Base-by-base conservation (phyloP, 1,140 invertebrate genomes). In the Microplitis mediator region DNA sequence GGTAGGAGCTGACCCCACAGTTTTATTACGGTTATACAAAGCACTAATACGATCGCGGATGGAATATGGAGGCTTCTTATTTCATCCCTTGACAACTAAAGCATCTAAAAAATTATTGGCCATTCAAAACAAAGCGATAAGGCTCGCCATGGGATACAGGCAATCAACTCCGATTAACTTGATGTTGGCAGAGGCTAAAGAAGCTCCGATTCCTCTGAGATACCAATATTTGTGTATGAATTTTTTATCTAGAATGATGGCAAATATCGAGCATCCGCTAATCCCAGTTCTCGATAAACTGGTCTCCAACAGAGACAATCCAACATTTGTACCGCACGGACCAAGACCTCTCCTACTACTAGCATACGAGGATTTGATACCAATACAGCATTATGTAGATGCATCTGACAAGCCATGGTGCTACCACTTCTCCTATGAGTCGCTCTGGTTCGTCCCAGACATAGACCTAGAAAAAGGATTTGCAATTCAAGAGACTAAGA, bases 311-410 rank as follows among this genome's bases (percentile, higher is more conserved):
- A 58, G 16, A 58, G 54, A 58, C 13, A 58, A 58, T 9, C 54
- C 54, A 58, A 23, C 54, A 54, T 54, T 54, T 4, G 3, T 54
- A 54, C 3, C 14, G 3, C 5, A 54, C 4, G 52, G n/a, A 14
- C 5, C 52, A n/a, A n/a, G 16, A 54, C 52, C 13, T 23, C 52
- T 11, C 11, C 45, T 50, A 62, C 16, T 72, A 4, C 16, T 51
- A 13, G 62, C 70, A 16, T 31, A 72, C 11, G 56, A 39, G 62
- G 61, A 65, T 65, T 6, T 34, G 39, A 71, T 65, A 51, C 23
- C 56, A 23, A 58, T 58, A 31, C 23, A 23, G 9, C 56, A 58
- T 31, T 31, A 58, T 58, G 23, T 32, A 4, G 56, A 3, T 23
- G 3, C n/a, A 16, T 11, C 1, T 56, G 45, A 23, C 65, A 34